These are phyloP conservation scores for Myathropa florea DNA, from an alignment of 2,888 invertebrate species.

Conservation along the genomic window DNA sequence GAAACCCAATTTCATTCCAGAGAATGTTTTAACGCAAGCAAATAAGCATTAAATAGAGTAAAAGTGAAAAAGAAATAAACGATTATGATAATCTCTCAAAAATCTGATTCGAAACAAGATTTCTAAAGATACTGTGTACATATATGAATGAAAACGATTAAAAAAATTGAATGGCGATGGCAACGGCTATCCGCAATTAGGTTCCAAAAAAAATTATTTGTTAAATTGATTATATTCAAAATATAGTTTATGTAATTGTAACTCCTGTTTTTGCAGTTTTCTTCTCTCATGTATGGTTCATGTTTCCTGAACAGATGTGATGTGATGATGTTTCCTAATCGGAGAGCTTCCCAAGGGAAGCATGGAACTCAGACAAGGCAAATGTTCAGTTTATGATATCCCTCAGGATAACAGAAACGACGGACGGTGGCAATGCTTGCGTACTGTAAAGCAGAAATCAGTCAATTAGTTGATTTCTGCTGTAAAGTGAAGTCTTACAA, in stretches of 20 bases:
- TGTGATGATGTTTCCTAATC: too few species aligned
- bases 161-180: not conserved
- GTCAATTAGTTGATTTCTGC: too few species aligned
- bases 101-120: not conserved
- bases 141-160: not conserved
- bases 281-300: too few species aligned
- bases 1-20: slow-evolving; percentile 53
- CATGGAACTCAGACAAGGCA: too few species aligned
- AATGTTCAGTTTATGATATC: too few species aligned
- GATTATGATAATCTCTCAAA: not conserved
- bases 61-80: not conserved
- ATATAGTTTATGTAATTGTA: not conserved
- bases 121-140: not conserved
- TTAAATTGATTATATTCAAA: slow-evolving; percentile 27
- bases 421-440: too few species aligned
- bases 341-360: too few species aligned
- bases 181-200: slow-evolving; percentile 21
- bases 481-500: too few species aligned
- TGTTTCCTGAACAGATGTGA: too few species aligned
- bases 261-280: not conserved
- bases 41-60: slow-evolving; percentile 26
- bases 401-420: too few species aligned
- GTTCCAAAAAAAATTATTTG: slow-evolving; percentile 28
- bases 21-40: slow-evolving; percentile 14
- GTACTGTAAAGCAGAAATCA: too few species aligned